A percentile compares a stretch with the other conserved stretches of the same genome.
phyloP scores from a whole-genome alignment of 2,113 vertebrate species.

The Tyrannus savana region DNA sequence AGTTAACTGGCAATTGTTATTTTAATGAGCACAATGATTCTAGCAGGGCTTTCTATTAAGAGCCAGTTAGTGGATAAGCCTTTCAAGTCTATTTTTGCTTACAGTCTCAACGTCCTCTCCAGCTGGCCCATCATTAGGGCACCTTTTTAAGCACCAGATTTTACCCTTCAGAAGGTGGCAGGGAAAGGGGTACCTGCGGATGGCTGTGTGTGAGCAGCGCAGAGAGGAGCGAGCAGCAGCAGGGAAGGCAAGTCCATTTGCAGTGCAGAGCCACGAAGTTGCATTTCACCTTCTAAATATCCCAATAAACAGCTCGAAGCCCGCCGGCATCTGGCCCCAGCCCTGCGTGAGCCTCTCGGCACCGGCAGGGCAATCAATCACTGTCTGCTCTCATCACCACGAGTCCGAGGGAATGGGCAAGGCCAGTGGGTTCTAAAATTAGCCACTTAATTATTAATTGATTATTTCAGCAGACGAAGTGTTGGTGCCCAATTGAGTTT shows the following conservation, averaged over 20 bases:
- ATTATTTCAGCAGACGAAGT: constrained; percentile 50
- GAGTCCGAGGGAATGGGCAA: background rate
- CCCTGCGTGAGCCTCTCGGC: background rate
- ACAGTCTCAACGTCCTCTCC: background rate
- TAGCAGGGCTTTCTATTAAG: background rate
- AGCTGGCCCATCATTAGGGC: background rate
- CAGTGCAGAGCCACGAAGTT: background rate
- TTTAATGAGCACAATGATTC: constrained; percentile 6
- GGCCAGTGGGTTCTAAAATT: constrained; percentile 57
- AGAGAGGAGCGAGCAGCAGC: background rate
- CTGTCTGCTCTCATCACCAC: constrained; percentile 41
- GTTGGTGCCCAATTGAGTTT: background rate
- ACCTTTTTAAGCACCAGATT: background rate
- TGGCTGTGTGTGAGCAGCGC: background rate
- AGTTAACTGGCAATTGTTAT: background rate
- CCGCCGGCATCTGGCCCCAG: constrained; percentile 7
- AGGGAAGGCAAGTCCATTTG: background rate
- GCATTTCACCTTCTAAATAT: constrained; percentile 20
- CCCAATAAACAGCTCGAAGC: background rate
- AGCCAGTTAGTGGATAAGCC: background rate
- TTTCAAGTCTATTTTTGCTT: constrained; percentile 34
- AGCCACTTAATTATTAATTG: constrained; percentile 71
- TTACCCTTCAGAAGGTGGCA: background rate
- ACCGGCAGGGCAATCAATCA: constrained; percentile 40
- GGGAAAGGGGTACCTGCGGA: background rate